Percentiles rank a stretch among this genome's conserved stretches.
These are phyloP conservation scores for Diplazon laetatorius DNA, from an alignment of 2,888 invertebrate species.

Conservation along the genomic window DNA sequence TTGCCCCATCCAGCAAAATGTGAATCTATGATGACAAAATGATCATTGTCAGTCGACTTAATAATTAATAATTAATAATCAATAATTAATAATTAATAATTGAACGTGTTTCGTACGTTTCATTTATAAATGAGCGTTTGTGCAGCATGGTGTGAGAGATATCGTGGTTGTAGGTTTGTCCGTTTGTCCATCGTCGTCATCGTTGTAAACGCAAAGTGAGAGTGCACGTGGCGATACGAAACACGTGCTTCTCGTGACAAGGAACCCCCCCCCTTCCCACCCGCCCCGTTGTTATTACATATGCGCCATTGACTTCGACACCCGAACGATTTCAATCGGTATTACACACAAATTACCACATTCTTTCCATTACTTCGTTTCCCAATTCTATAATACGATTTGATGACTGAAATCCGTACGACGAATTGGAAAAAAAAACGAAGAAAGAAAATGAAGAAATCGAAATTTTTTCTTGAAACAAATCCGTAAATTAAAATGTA, in stretches of 20 bases:
- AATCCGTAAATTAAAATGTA: no score
- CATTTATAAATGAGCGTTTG: no score
- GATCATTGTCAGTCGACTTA: no score
- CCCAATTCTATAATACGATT: neutral
- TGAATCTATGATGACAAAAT: no score
- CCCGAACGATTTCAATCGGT: neutral
- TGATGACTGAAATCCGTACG: neutral
- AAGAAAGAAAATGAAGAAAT: no score
- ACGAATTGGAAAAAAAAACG: neutral
- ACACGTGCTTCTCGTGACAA: constrained; percentile 42
- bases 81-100: no score
- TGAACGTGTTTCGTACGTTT: no score
- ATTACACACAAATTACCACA: neutral
- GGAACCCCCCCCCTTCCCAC: no score
- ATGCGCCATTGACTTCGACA: neutral
- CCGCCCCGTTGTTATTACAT: no score
- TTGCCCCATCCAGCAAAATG: no score
- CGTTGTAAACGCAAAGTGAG: constrained; percentile 24
- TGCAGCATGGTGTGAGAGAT: neutral
- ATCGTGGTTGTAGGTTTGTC: constrained; percentile 9
- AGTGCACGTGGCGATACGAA: constrained; percentile 49
- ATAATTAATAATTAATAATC: no score
- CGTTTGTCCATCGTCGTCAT: constrained; percentile 6
- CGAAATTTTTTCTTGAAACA: no score
- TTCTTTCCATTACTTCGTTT: neutral